These are phyloP conservation scores for Anguilla megastoma DNA, from an alignment of 2,797 vertebrate species.

Conservation along the genomic window DNA sequence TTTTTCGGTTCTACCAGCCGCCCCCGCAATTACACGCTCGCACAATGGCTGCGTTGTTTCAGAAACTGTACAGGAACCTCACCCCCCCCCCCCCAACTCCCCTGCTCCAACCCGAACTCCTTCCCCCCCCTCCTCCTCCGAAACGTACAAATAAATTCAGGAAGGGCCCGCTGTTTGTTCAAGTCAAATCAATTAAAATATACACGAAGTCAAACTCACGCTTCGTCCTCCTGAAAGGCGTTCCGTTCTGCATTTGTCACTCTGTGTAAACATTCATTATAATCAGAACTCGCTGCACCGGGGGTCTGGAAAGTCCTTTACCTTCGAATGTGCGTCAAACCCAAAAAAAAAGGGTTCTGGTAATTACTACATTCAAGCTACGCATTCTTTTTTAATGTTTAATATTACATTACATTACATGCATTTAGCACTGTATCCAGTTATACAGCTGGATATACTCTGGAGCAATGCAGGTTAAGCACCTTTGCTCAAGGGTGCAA, in stretches of 20 bases:
- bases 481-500: too few species aligned
- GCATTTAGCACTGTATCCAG: too few species aligned
- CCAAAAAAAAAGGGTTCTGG: conserved; percentile 32
- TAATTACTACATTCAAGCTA: conserved; percentile 24
- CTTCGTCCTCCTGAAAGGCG: conserved; percentile 60
- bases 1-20: neutral
- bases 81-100: neutral
- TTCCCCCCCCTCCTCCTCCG: conserved; percentile 36
- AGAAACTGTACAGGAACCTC: conserved; percentile 13
- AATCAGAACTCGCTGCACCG: conserved; percentile 53
- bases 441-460: too few species aligned
- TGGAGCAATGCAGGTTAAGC: too few species aligned
- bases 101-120: conserved; percentile 23
- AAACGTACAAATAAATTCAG: conserved; percentile 61
- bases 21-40: conserved; percentile 32
- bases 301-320: conserved; percentile 28
- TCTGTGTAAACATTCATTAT: conserved; percentile 69
- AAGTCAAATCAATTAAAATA: conserved; percentile 70
- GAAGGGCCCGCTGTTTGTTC: conserved; percentile 64
- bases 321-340: conserved; percentile 32
- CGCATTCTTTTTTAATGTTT: conserved; percentile 39
- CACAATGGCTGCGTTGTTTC: conserved; percentile 38
- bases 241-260: conserved; percentile 60
- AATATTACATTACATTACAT: neutral
- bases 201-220: conserved; percentile 44